Conservation (phyloP, 2,113 vertebrate genomes). For the Thalassarche chlororhynchos region DNA sequence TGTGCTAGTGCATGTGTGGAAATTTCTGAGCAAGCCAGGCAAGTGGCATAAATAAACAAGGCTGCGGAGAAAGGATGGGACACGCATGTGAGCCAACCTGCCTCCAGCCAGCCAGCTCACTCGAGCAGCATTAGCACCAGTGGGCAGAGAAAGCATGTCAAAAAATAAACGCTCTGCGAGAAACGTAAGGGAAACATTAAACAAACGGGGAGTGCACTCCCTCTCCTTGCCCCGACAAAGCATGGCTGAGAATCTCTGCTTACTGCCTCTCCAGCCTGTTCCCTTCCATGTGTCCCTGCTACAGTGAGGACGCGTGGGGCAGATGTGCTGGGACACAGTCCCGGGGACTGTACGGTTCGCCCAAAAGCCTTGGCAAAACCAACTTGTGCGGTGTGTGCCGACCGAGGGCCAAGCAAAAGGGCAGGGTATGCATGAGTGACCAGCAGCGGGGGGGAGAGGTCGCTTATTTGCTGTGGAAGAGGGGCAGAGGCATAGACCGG, state of each 20-base stretch:
- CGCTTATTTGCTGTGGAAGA: not conserved
- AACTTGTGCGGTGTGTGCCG: not conserved
- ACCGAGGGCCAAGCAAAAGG: not conserved
- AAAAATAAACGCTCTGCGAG: constrained; percentile 40
- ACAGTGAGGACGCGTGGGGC: not conserved
- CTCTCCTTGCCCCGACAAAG: constrained; percentile 42
- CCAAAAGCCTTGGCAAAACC: not conserved
- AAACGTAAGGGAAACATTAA: constrained; percentile 80
- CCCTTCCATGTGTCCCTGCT: not conserved
- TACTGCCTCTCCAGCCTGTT: not conserved
- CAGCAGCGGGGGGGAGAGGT: not conserved
- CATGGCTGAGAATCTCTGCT: constrained; percentile 47
- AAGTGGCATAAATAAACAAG: constrained; percentile 52
- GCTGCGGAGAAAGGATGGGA: not conserved
- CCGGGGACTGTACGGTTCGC: rapidly evolving
- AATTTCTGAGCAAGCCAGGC: not conserved
- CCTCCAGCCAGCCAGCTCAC: constrained; percentile 16
- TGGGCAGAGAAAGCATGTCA: constrained; percentile 63
- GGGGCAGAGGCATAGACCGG: not conserved
- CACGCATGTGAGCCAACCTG: constrained; percentile 11
- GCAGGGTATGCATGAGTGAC: not conserved
- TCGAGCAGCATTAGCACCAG: constrained; percentile 46
- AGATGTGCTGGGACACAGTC: not conserved
- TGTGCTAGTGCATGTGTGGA: not conserved
- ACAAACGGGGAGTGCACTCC: constrained; percentile 48